Base-by-base conservation (phyloP, 2,888 invertebrate genomes). In the Octodonta nipae region DNA sequence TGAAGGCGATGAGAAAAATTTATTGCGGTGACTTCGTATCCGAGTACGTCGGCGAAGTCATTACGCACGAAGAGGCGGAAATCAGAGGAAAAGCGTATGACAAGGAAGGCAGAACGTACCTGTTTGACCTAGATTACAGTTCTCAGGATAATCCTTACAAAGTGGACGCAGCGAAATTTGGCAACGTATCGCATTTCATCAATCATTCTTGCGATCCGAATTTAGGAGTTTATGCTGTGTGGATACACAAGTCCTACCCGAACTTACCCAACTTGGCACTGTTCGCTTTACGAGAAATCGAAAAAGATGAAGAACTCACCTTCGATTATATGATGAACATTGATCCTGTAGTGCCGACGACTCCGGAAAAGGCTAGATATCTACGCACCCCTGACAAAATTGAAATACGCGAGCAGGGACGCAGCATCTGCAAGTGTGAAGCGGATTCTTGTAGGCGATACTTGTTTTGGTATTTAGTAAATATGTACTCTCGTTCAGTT, bases 191-290 rank as follows among this genome's bases (percentile, higher is more conserved):
- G 0, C 92, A 91, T 64, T 93, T 93, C 54, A 86, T 95, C 26
- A 95, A 95, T 60, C 93, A 95, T 61, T 91, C 89, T 0, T 95
- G 95, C 60, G 84, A 89, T 51, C 93, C 95, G 0, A 95, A 95
- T 62, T 64, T 91, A 36, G 81, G 76, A 0, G 89, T 93, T 1
- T 91, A 81, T 67, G 85, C 85, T 0, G 86, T 89, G 2, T 95
- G 88, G 87, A 83, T 87, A 10, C 78, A 93, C 56, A 87, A 87
- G 47, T 64, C 88, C 5, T 91, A 95, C 58, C 82, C 84, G 0
- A 79, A 87, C 51, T 63, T 95, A 38, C 93, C 93, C 0, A 76
- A 81, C 51, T 66, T 95, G 41, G 89, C 86, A 0, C 67, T 95
- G 33, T 96, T 93, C 60, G 78, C 92, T 0, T 71, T 75, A 7